Conservation (phyloP, 2,888 invertebrate species). For the Coleophora flavipennella region DNA sequence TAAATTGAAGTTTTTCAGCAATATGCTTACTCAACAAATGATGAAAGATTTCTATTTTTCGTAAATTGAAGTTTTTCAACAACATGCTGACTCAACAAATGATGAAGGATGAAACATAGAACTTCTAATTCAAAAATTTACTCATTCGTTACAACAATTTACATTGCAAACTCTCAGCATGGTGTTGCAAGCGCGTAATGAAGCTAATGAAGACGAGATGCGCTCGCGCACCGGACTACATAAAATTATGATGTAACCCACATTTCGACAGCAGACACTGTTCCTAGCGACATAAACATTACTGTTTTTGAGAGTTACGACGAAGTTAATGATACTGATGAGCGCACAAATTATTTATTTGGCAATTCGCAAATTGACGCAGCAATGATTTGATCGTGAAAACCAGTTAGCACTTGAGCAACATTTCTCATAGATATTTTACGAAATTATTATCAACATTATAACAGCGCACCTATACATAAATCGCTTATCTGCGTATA, state of each 20-base stretch:
- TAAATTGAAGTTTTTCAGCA: too few species aligned
- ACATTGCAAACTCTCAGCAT: conserved; percentile 35
- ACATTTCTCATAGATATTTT: too few species aligned
- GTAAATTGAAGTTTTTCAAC: background rate
- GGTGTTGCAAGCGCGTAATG: conserved; percentile 42
- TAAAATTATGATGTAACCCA: conserved; percentile 44
- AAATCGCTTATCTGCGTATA: conserved; percentile 8
- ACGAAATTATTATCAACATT: too few species aligned
- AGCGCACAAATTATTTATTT: too few species aligned
- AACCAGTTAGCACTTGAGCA: too few species aligned
- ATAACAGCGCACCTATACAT: background rate
- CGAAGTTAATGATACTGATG: too few species aligned
- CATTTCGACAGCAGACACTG: conserved; percentile 14
- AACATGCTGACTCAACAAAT: background rate
- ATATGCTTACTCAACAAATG: too few species aligned
- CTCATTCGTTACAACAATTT: conserved; percentile 1
- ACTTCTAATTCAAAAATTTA: background rate
- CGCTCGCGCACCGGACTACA: conserved; percentile 25
- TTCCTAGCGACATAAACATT: conserved; percentile 7
- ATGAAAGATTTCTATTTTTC: background rate
- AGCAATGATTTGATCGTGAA: too few species aligned
- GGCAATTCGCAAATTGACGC: too few species aligned
- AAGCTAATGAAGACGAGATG: conserved; percentile 43
- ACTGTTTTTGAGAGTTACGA: conserved; percentile 12
- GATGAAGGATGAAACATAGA: background rate